Base-by-base conservation (phyloP, 2,113 vertebrate genomes). In the Stegastes partitus region DNA sequence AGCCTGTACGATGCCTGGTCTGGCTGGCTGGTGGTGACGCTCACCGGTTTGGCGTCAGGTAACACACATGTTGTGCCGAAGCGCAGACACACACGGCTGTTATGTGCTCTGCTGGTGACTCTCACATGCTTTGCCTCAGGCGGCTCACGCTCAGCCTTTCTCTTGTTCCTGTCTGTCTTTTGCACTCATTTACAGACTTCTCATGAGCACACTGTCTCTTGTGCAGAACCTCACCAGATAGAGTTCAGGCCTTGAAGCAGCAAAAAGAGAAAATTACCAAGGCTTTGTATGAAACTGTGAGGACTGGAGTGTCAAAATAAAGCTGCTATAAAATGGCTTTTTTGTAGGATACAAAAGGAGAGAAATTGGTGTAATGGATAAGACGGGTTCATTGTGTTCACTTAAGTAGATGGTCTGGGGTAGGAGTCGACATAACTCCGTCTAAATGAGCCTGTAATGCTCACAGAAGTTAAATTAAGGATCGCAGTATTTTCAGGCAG, bases 1-100 rank as follows among this genome's bases (percentile, higher is more conserved):
- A 99, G 98, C 77, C 93, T 99, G 62, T 99, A 98, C 0, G 98
- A 99, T 23, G 98, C 98, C 0, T 99, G 98, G 98, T 99, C 98
- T 11, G 98, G 98, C 50, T 99, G 98, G 98, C 94, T 99, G 11
- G 98, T 99, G 34, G 98, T 99, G 66, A 99, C 98, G 0, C 92
- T 99, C 19, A 99, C 97, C 37, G 98, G 98, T 64, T 87, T 99
- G 92, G 97, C 98, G 50, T 98, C 98, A 95, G 98, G 97, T 99
- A 96, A 87, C 37, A 45, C 2, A 62, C 16, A 50, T 8, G 56
- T 18, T 59, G 68, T 23, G 42, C 10, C 37, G 15, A 28, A 23
- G 65, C 31, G 51, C 58, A 25, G 14, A 62, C 39, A 23, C 68
- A 69, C 51, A 21, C 2, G 23, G 34, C 77, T 15, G 2, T 59